Base-by-base conservation (phyloP, 2,797 vertebrate species). In the Phrynocephalus vlangalii region DNA sequence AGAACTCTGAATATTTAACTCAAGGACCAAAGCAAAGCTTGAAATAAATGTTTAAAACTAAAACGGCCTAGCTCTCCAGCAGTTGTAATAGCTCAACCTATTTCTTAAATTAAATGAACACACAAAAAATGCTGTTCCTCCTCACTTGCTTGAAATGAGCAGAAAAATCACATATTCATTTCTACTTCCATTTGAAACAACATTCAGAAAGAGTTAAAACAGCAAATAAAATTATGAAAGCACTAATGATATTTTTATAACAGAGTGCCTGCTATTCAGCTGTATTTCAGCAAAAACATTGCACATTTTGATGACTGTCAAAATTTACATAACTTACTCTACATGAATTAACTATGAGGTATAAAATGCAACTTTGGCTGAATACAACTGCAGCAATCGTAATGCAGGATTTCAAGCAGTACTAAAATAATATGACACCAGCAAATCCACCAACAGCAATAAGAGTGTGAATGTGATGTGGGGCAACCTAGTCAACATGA, bases 281-380 rank as follows among this genome's bases (percentile, higher is more conserved):
- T 91, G 91, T 95, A 95, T 96, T 95, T 96, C 94, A 95, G 93
- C 79, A 95, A 92, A 95, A 97, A 95, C 92, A 95, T 81, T 95
- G 93, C 93, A 94, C 92, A 95, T 96, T 96, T 95, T 96, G 95
- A 97, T 95, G 95, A 96, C 95, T 97, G 94, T 96, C 96, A 97
- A 94, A 96, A 97, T 97, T 97, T 96, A 95, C 93, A 96, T 96
- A 97, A 96, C 95, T 96, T 96, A 95, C 95, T 96, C 94, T 93
- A 94, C 94, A 96, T 96, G 96, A 96, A 97, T 97, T 97, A 97
- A 96, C 95, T 96, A 96, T 94, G 96, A 96, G 92, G 91, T 95
- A 97, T 96, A 96, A 96, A 96, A 96, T 95, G 94, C 94, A 95
- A 95, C 95, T 95, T 96, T 95, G 95, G 95, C 95, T 96, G 94